Conservation (phyloP, 2,113 vertebrate genomes). For the Dunckerocampus dactyliophorus region DNA sequence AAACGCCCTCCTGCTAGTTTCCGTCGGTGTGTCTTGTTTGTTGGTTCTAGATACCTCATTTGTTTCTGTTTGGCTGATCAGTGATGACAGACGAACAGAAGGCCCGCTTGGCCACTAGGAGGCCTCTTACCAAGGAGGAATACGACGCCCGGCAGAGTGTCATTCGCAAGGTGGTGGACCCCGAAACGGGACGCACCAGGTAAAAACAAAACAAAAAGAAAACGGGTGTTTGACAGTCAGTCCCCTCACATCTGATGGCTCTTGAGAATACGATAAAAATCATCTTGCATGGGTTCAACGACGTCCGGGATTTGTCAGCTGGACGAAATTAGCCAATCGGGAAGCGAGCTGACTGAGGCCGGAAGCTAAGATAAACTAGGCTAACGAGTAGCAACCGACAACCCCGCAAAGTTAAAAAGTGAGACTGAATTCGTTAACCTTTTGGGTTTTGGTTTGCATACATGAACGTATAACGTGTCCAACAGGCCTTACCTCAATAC, state of each 20-base stretch:
- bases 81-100: conserved; percentile 94
- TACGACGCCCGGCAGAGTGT: conserved; percentile 91
- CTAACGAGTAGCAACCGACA: too few relatives aligned
- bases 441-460: too few relatives aligned
- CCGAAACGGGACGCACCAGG: conserved; percentile 88
- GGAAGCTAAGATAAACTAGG: too few relatives aligned
- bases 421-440: too few relatives aligned
- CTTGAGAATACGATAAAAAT: too few relatives aligned
- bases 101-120: conserved; percentile 88
- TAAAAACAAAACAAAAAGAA: conserved; percentile 30
- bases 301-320: not conserved
- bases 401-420: too few relatives aligned
- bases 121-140: conserved; percentile 94
- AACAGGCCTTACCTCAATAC: too few relatives aligned
- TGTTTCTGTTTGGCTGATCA: conserved; percentile 43
- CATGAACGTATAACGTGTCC: too few relatives aligned
- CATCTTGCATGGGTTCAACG: not conserved
- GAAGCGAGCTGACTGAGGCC: too few relatives aligned
- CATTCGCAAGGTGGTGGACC: conserved; percentile 87
- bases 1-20: too few relatives aligned
- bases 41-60: not conserved
- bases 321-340: not conserved
- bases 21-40: too few relatives aligned
- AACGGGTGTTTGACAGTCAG: not conserved
- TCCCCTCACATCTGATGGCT: too few relatives aligned